Conservation (phyloP, 2,113 vertebrate genomes). For the Cephalophus harveyi region DNA sequence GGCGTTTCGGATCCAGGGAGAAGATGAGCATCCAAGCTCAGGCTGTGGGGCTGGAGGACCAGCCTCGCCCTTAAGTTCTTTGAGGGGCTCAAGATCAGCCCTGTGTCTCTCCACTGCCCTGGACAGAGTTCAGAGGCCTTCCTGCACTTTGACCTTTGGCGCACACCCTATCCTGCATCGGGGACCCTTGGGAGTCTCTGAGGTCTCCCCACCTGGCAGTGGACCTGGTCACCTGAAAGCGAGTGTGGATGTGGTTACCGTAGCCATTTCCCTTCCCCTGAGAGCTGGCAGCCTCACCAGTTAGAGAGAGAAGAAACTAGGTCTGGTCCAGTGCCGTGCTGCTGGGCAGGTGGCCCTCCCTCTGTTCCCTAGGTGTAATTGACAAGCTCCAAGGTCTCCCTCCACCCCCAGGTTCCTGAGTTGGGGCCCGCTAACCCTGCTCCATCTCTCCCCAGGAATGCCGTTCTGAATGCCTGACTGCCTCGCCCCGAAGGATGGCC, state of each 20-base stretch:
- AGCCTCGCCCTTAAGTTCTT: neutral
- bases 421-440: constrained; percentile 53
- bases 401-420: neutral
- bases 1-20: neutral
- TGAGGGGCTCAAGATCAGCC: neutral
- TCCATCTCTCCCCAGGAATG: constrained; percentile 69
- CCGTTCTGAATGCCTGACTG: constrained; percentile 72
- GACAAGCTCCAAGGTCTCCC: constrained; percentile 1
- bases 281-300: neutral
- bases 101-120: neutral
- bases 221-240: neutral
- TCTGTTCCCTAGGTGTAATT: neutral
- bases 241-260: neutral
- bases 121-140: neutral
- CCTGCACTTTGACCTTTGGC: neutral
- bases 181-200: neutral
- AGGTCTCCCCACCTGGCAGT: neutral
- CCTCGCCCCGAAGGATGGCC: constrained; percentile 72
- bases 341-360: neutral
- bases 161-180: neutral
- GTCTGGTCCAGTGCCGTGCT: neutral
- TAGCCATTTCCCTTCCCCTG: neutral
- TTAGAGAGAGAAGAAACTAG: neutral
- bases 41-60: neutral
- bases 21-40: neutral